Evolutionary conservation across 2,888 invertebrate genomes (phyloP).

Genomic region (Meteorus colon): DNA sequence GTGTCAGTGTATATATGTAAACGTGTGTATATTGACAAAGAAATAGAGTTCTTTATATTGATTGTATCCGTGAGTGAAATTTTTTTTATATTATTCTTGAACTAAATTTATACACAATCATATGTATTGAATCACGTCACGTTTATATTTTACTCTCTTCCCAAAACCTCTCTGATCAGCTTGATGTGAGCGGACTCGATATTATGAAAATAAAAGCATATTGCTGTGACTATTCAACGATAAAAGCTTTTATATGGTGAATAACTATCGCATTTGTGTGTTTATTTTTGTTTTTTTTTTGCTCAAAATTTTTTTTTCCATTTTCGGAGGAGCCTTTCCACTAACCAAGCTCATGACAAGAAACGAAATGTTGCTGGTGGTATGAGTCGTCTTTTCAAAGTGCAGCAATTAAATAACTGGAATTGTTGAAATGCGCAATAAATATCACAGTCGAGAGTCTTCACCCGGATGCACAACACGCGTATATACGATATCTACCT

Average conservation of each 20-base stretch:
- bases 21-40: neutral
- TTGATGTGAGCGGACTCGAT: slow-evolving; percentile 32
- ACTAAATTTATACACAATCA: neutral
- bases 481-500: slow-evolving; percentile 30
- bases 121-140: neutral
- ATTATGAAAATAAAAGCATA: slow-evolving; percentile 37
- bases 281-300: slow-evolving; percentile 6
- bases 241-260: slow-evolving; percentile 15
- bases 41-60: neutral
- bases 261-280: slow-evolving; percentile 5
- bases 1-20: neutral
- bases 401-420: slow-evolving; percentile 53
- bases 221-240: slow-evolving; percentile 30
- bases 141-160: neutral
- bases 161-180: slow-evolving; percentile 22
- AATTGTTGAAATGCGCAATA: slow-evolving; percentile 54
- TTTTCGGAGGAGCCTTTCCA: slow-evolving; percentile 26
- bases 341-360: slow-evolving; percentile 23
- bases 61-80: neutral
- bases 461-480: slow-evolving; percentile 40
- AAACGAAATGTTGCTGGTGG: slow-evolving; percentile 45
- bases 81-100: neutral
- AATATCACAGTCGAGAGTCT: slow-evolving; percentile 45
- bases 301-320: slow-evolving; percentile 30
- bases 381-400: slow-evolving; percentile 40